A percentile compares a stretch with the other conserved stretches of the same genome.
Evolutionary conservation across 2,888 invertebrate genomes (phyloP).

Genomic region (Stenolophus ochropezus): DNA sequence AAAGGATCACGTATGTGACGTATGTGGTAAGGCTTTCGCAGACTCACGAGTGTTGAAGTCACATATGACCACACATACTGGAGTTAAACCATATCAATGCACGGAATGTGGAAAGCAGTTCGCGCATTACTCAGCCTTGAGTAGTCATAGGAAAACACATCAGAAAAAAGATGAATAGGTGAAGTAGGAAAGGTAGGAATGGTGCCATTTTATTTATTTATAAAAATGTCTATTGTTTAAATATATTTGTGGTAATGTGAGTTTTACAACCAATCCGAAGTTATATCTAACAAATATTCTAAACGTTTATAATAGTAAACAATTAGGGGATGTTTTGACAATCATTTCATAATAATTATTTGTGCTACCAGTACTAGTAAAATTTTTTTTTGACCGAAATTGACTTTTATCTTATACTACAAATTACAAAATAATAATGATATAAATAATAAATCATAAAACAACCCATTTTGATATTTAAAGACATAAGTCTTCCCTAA

Average conservation of each 20-base stretch:
- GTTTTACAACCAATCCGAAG: neutral
- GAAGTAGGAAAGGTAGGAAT: neutral
- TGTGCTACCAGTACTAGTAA: no score
- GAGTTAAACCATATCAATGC: constrained; percentile 62
- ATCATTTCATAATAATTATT: no score
- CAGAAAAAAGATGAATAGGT: neutral
- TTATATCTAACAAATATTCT: neutral
- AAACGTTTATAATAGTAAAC: neutral
- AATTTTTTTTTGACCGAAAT: no score
- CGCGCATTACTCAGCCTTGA: constrained; percentile 64
- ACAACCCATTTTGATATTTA: no score
- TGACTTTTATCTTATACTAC: no score
- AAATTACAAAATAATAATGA: no score
- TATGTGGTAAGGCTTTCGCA: constrained; percentile 64
- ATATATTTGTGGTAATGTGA: neutral
- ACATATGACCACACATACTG: constrained; percentile 65
- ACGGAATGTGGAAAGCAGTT: constrained; percentile 61
- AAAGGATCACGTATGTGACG: constrained; percentile 63
- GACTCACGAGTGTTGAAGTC: constrained; percentile 63
- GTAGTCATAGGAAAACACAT: constrained; percentile 64
- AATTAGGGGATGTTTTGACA: no score
- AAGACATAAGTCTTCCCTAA: no score
- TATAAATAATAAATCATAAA: no score
- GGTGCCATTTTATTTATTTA: neutral
- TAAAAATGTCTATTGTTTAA: neutral